Evolutionary conservation across 1,140 invertebrate species (phyloP), one percentile per base, ranked within the genome.

Genomic region (Drosophila bocki): DNA sequence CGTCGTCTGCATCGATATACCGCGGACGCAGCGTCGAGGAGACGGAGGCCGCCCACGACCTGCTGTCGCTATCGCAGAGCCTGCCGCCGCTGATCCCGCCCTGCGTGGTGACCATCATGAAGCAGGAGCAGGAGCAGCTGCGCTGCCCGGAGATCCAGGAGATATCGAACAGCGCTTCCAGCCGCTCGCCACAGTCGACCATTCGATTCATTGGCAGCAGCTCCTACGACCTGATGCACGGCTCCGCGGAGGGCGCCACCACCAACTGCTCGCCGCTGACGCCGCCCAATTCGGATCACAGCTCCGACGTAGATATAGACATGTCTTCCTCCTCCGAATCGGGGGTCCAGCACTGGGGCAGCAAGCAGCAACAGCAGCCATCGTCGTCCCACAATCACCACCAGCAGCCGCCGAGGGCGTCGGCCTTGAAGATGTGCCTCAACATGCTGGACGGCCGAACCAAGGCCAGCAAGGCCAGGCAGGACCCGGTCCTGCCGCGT

Each of bases 11-110:
- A 4, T 63, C 42, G 26, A 91, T 95, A 62, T 95, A 95, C 63
- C 93, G 94, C 11, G 94, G 94, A 56, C 94, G 96, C 63, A 96
- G 96, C 51, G 94, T 95, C 2, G 96, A 96, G 78, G 97, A 97
- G 90, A 97, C 96, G 2, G 96, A 97, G 93, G 97, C 96, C 6
- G 97, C 97, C 1, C 97, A 97, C 82, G 97, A 97, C 87, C 93
- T 97, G n/a, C 93, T 97, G 15, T 97, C 97, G 64, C 93, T 97
- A 12, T 97, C 96, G 3, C 95, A 97, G 61, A 96, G 96, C 42
- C 84, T 97, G 60, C 96, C 96, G 0, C 96, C 96, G 0, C 93
- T 97, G 12, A 95, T 95, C 32, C 95, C 95, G 0, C 96, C 95
- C 0, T 94, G 95, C 48, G 94, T 95, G 58, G 94, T 95, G 17